Evolutionary conservation across 2,113 vertebrate species (phyloP).

Genomic region (Sakesphorus luctuosus): DNA sequence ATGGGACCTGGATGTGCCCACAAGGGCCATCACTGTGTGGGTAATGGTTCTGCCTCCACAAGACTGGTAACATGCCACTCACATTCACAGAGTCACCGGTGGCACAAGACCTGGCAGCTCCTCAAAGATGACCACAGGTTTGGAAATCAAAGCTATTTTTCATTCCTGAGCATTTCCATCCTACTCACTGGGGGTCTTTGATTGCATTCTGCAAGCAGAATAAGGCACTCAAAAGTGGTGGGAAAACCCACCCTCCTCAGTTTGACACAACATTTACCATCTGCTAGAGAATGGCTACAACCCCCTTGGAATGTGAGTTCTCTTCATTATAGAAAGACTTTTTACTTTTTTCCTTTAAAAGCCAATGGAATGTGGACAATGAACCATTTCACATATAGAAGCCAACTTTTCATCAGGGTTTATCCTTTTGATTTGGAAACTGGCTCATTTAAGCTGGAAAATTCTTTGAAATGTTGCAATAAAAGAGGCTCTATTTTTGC

Average conservation of each 20-base stretch:
- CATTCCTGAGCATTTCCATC: background rate
- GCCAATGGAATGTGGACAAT: conserved; percentile 22
- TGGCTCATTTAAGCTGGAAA: conserved; percentile 58
- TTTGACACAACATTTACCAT: background rate
- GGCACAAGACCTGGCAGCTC: background rate
- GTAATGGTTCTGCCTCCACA: background rate
- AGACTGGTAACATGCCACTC: background rate
- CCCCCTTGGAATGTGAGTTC: background rate
- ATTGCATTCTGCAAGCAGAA: background rate
- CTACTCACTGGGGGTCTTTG: background rate
- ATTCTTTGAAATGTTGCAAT: conserved; percentile 54
- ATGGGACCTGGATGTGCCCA: background rate
- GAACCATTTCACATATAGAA: conserved; percentile 40
- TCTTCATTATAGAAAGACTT: conserved; percentile 7
- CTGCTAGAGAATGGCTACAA: background rate
- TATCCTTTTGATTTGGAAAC: conserved; percentile 60
- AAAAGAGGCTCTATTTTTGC: conserved; percentile 60
- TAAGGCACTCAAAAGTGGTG: background rate
- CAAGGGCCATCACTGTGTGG: rapidly evolving
- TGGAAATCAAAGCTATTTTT: conserved; percentile 27
- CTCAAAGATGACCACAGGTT: background rate
- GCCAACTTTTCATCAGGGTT: conserved; percentile 51
- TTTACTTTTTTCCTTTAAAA: background rate
- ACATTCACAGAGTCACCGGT: background rate
- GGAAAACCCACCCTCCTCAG: background rate